Base-by-base conservation (phyloP, 1,140 invertebrate species). In the Anagrus nilaparvatae region DNA sequence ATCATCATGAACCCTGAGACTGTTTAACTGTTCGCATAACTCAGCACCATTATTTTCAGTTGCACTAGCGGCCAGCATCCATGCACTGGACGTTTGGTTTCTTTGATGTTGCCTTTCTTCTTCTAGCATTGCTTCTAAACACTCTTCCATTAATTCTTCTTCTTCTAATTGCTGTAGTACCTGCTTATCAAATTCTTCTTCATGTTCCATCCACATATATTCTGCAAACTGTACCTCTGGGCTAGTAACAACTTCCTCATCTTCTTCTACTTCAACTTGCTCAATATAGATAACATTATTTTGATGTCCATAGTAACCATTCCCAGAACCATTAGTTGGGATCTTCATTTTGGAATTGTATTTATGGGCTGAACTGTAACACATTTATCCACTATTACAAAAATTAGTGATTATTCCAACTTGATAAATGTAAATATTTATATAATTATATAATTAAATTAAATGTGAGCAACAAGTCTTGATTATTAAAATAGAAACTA, bases 151-250 rank as follows among this genome's bases (percentile, higher is more conserved):
- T 12, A 88, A 60, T 31, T 84, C 86, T 59, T 90, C 85, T 59
- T 90, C 87, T 60, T 89, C 84, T 13, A 90, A 60, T 54, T 87
- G 77, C 64, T 86, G 81, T 65, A 89, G 76, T 33, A 88, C 84
- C 72, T 87, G 80, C 59, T 84, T 83, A 56, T 90, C 85, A 59
- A 88, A 90, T 55, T 88, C 85, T 54, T 89, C 86, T 59, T 87
- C 83, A 57, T 90, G 82, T 58, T 89, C 87, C 86, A 90, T 89
- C 87, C 86, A 90, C 71, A 89, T 74, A 52, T 87, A 90, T 51
- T 90, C 87, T 0, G 82, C 83, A 62, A 89, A 90, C 61, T 89
- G 84, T 35, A 74, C 78, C 51, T 79, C 74, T 27, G 66, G 62
- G 16, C 69, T 61, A n/a, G 70, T 66, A 34, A 69, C 66, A 36